Base-by-base conservation (phyloP, 2,113 vertebrate genomes). In the Anas platyrhynchos region DNA sequence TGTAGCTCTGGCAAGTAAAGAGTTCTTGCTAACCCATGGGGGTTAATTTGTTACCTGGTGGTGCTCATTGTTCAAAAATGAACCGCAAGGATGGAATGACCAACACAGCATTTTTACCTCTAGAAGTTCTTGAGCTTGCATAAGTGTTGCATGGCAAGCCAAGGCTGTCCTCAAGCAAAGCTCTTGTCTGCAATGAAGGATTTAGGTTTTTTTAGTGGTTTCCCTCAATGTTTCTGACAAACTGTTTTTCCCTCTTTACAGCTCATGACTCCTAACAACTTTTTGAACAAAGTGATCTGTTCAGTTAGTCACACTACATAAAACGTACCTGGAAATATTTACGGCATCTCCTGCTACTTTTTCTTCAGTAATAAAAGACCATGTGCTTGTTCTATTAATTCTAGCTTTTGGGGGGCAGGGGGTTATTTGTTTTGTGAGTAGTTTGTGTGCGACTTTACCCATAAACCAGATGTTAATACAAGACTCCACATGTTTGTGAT, bases 401-500 rank as follows among this genome's bases (percentile, higher is more conserved):
- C 89, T 83, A n/a, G 87, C 85, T 96, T 95, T 95, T 62, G 25
- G 84, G 93, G 89, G 77, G 86, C 88, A 93, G 34, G 44, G 58
- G 62, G 7, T 93, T 92, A 90, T 91, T 91, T 92, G 76, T 78
- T 94, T 86, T 75, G 59, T 17, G 63, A 80, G 68, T 54, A 29
- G 41, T 75, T 92, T 77, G 62, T 66, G 74, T 86, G 36, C 3
- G 1, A 74, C 85, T 96, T 97, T 91, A 61, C 72, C 93, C 67
- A 86, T 97, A 96, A 98, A 96, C 74, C 96, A 97, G 96, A 96
- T 98, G 97, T 96, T 94, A 95, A 93, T 86, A 29, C 56, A 93
- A 97, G 96, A 75, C 77, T 95, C 78, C 54, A 87, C 86, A 52
- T 97, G 96, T 96, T 94, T 97, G 96, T 86, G 76, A 97, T 97